Conservation (phyloP, 2,113 vertebrate species). For the Numenius arquata region DNA sequence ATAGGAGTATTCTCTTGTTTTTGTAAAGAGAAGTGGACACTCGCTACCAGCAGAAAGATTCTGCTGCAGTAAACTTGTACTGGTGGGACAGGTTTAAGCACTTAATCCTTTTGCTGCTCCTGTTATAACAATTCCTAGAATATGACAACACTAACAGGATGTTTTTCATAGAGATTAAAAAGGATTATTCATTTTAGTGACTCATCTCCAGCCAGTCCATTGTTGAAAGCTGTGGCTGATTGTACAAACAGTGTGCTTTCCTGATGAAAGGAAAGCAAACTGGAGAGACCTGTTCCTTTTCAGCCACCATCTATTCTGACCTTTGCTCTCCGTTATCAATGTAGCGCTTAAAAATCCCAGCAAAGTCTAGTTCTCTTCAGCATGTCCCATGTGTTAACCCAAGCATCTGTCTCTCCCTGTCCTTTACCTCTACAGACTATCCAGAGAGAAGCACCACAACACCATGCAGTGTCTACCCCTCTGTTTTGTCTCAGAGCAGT, state of each 20-base stretch:
- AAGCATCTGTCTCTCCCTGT: neutral
- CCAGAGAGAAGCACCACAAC: neutral
- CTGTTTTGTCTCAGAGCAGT: neutral
- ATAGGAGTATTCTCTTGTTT: neutral
- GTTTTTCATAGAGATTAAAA: slow-evolving; percentile 59
- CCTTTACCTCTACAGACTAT: neutral
- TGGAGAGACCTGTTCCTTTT: neutral
- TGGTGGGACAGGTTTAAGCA: slow-evolving; percentile 31
- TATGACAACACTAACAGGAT: slow-evolving; percentile 52
- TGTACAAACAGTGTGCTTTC: neutral
- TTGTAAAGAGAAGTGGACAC: neutral
- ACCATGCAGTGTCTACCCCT: neutral
- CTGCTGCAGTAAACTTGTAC: slow-evolving; percentile 5
- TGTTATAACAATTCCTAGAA: slow-evolving; percentile 59
- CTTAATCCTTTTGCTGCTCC: slow-evolving; percentile 42
- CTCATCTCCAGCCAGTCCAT: slow-evolving; percentile 42
- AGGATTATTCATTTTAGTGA: slow-evolving; percentile 57
- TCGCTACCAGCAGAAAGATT: neutral
- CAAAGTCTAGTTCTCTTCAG: neutral
- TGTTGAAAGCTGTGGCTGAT: slow-evolving; percentile 14
- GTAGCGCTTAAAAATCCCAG: neutral
- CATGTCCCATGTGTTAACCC: neutral
- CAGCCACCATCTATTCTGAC: neutral
- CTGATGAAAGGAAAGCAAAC: slow-evolving; percentile 22
- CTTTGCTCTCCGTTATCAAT: neutral